Percentiles rank a stretch among this genome's conserved stretches.
phyloP scores from a whole-genome alignment of 2,888 invertebrate species.

The Exephanes ischioxanthus region DNA sequence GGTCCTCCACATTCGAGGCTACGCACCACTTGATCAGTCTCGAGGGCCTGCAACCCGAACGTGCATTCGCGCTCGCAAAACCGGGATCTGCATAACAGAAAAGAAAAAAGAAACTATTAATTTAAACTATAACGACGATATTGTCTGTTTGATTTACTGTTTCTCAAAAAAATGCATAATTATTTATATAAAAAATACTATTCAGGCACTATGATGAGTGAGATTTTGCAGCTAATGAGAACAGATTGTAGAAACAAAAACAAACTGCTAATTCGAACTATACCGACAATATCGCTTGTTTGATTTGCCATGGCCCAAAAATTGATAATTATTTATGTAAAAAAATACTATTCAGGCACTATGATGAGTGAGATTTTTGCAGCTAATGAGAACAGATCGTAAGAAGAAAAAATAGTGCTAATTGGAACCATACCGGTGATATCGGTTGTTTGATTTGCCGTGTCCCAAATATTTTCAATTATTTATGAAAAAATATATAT shows the following conservation, averaged over 20 bases:
- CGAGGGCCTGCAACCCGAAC: slow-evolving; percentile 79
- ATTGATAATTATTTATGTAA: too few species aligned
- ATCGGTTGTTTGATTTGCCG: too few species aligned
- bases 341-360: background rate
- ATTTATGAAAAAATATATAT: too few species aligned
- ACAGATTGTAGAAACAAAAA: too few species aligned
- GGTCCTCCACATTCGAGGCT: slow-evolving; percentile 89
- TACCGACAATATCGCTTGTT: too few species aligned
- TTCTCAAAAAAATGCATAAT: too few species aligned
- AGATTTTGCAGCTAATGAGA: too few species aligned
- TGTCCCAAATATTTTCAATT: too few species aligned
- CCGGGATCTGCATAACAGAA: slow-evolving; percentile 77
- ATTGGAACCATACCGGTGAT: background rate
- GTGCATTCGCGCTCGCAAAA: slow-evolving; percentile 81
- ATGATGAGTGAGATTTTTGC: too few species aligned
- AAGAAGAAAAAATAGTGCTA: slow-evolving; percentile 40
- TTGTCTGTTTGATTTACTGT: background rate
- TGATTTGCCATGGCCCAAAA: too few species aligned
- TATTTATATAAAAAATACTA: background rate
- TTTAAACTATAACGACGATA: background rate
- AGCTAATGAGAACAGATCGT: too few species aligned
- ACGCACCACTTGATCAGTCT: slow-evolving; percentile 87
- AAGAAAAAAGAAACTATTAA: slow-evolving; percentile 50
- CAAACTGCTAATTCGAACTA: too few species aligned
- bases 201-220: background rate